Evolutionary conservation across 2,888 invertebrate species (phyloP).

Genomic region (Plebejus melissa): DNA sequence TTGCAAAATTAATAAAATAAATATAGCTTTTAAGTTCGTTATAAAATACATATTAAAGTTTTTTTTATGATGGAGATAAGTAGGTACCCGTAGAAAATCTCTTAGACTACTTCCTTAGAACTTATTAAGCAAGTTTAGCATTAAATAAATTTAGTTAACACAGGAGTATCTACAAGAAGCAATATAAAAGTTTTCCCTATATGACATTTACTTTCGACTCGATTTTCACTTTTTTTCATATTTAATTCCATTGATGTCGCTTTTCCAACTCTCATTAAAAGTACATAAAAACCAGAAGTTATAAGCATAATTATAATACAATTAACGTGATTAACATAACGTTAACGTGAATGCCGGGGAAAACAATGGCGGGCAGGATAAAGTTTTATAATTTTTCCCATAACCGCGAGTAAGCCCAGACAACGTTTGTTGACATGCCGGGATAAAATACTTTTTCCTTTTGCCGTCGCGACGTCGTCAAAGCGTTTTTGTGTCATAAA

Average conservation of each 20-base stretch:
- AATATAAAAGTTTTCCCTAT: too few relatives aligned
- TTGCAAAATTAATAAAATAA: too few relatives aligned
- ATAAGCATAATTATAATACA: constrained; percentile 20
- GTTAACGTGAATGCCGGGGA: constrained; percentile 5
- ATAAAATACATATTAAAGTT: too few relatives aligned
- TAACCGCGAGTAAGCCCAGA: constrained; percentile 47
- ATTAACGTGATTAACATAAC: constrained; percentile 17
- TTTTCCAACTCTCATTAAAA: neutral
- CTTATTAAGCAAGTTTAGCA: neutral
- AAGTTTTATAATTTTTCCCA: constrained; percentile 45
- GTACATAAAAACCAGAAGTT: constrained; percentile 18
- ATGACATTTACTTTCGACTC: too few relatives aligned
- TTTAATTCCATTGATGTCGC: neutral
- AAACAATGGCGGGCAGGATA: constrained; percentile 38
- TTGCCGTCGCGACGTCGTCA: constrained; percentile 47
- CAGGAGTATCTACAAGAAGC: too few relatives aligned
- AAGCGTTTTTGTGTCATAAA: constrained; percentile 42
- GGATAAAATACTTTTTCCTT: constrained; percentile 43
- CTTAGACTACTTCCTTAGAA: neutral
- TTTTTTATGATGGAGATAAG: too few relatives aligned
- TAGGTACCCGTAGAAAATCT: neutral
- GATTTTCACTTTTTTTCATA: too few relatives aligned
- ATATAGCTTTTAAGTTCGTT: too few relatives aligned
- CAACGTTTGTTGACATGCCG: constrained; percentile 50
- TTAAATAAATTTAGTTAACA: too few relatives aligned